phyloP scores from a whole-genome alignment of 2,113 vertebrate genomes.

The Anthoscopus minutus region DNA sequence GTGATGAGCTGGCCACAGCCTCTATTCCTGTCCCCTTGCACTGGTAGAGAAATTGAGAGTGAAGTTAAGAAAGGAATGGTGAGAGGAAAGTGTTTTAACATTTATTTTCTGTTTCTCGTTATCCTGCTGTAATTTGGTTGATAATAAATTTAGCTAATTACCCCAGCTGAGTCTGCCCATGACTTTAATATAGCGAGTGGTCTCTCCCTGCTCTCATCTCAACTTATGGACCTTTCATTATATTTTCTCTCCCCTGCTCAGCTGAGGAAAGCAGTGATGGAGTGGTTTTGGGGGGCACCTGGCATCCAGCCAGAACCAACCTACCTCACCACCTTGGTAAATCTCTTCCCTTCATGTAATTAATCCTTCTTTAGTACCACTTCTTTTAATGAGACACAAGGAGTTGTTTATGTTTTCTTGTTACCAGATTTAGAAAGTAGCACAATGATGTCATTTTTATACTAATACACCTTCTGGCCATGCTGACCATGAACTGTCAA shows the following conservation, averaged over 20 bases:
- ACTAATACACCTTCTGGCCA: background rate
- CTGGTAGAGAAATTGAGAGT: background rate
- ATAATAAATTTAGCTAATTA: background rate
- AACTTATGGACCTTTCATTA: accelerated
- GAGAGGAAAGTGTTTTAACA: background rate
- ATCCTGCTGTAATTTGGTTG: background rate
- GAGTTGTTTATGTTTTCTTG: background rate
- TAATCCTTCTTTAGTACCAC: background rate
- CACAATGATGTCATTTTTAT: background rate
- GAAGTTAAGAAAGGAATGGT: background rate
- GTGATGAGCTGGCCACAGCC: background rate
- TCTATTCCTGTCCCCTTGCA: too few species aligned
- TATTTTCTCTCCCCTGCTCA: background rate
- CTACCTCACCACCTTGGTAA: background rate
- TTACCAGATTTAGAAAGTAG: background rate
- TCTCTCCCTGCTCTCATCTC: background rate
- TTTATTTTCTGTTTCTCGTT: background rate
- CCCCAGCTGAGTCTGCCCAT: background rate
- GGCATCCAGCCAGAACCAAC: background rate
- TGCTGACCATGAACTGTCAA: background rate
- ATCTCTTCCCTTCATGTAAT: background rate
- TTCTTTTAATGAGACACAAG: background rate
- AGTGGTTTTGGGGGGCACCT: background rate
- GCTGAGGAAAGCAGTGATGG: background rate
- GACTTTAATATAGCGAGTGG: background rate